Base-by-base conservation (phyloP, 1,140 invertebrate species). In the Thaumetopoea pityocampa region DNA sequence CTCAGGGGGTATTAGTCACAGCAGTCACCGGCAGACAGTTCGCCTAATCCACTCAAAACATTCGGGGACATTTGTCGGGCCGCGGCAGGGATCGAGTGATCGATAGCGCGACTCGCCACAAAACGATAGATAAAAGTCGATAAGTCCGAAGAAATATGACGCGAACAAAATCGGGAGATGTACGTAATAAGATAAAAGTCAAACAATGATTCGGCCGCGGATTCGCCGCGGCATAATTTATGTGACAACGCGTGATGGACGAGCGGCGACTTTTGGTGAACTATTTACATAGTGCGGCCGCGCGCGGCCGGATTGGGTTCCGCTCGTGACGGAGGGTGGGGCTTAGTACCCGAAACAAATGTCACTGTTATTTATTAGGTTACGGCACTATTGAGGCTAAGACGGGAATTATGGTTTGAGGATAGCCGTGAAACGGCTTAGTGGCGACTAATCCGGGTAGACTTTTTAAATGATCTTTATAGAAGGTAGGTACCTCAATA, bases 171-270 rank as follows among this genome's bases (percentile, higher is more conserved):
- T 84, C 79, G 77, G 73, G 70, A 81, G 79, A 81, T 79, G 73
- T 78, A 78, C 68, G 79, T 84, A 84, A 81, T 80, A 84, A 84
- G 79, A 84, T 84, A 83, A 84, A 84, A 84, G 79, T 84, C 79
- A 78, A 78, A 81, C 79, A 81, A 80, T 84, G 79, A 84, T 81
- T 84, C 79, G 74, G 69, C 68, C 77, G 74, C 79, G 79, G 79
- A 84, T 81, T 81, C 77, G 73, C 77, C 77, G 80, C 77, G 72
- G 79, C 77, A 83, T 83, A 83, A 83, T 83, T 83, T 83, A 83
- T 83, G 79, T 78, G 79, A 83, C 79, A 83, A 81, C 77, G 68
- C 68, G 74, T 83, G 79, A 83, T 80, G 79, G 76, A 83, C 79
- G 79, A 80, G 74, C 79, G 79, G 79, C 73, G 76, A 83, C 79